Base-by-base conservation (phyloP, 2,797 vertebrate genomes). In the Podargus strigoides region DNA sequence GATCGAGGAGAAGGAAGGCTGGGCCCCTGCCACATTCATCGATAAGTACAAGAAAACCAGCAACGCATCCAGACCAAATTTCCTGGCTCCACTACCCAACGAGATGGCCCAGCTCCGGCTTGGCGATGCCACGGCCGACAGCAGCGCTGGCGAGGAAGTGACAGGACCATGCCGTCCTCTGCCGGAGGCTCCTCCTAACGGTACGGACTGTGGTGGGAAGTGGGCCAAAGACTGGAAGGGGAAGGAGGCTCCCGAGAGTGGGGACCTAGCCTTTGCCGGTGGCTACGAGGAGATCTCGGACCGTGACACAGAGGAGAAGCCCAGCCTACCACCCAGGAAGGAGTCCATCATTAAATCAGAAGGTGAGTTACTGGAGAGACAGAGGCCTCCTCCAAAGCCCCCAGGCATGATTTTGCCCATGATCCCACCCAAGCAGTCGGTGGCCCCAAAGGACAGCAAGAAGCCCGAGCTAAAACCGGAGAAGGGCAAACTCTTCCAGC, bases 31-130 rank as follows among this genome's bases (percentile, higher is more conserved):
- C 67, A 99, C 98, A 1, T 99, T 99, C 97, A 99, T 99, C 17
- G 99, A 99, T 83, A 99, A 99, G 92, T 99, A 99, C 97, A 99
- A 99, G 98, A 99, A 99, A 97, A 99, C 99, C 83, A 99, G 99
- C 95, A 99, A 96, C 0, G 99, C 99, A 1, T 97, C 98, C 17
- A 98, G 99, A 49, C 99, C 99, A 3, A 99, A 99, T 81, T 99
- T 99, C 84, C 98, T 99, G 78, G 99, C 99, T 6, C 99, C 99
- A 0, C 96, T 99, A 30, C 98, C 99, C 82, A 98, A 97, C 2
- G 99, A 99, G 97, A 98, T 99, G 98, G 98, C 98, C 42, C 99
- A 98, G 95, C 98, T 99, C 70, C 98, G 95, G 62, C 97, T 98
- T 4, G 97, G 98, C 0, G 98, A 99, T 2, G 52, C 92, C 15